Evolutionary conservation across 2,113 vertebrate genomes (phyloP), one percentile per base, ranked within the genome.

Genomic region (Elephantulus edwardii): DNA sequence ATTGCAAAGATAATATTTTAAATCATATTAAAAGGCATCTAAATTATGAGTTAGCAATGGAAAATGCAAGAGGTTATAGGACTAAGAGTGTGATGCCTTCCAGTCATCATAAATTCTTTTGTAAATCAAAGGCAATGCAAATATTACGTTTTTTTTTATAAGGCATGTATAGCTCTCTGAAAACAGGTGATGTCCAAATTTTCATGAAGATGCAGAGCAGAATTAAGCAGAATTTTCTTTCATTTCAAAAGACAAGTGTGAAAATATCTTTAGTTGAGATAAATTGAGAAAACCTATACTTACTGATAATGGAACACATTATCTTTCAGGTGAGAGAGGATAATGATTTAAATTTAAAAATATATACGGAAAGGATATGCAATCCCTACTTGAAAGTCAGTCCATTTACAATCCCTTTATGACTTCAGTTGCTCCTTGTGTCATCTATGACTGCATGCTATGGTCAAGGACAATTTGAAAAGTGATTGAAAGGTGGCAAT

Each of bases 401-500:
- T 91, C 71, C 14, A 74, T 8, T 75, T 96, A 1, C 42, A 28
- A 71, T 82, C 93, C 33, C 1, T 40, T 64, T 86, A 28, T 79
- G 60, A 86, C 17, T 86, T 88, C 1, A 38, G 62, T 0, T 76
- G 10, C 0, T 12, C 83, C 24, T 85, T 42, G 52, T 28, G 88
- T 5, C 76, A 86, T 79, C 30, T 75, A 35, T 90, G 44, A 40
- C 30, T 92, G 12, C 46, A 1, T 66, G 3, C 0, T 58, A 19
- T 16, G 3, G 8, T 90, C 83, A 96, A 96, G 60, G 50, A 72
- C 64, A 96, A 77, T 77, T 89, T 33, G 26, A n/a, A 91, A 92
- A 92, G 26, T 70, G 58, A 89, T 33, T 86, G 83, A 94, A 96
- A 96, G 20, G 2, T 74, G 85, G 44, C 4, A 94, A 95, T 89